Evolutionary conservation across 2,888 invertebrate genomes (phyloP).

Genomic region (Drosophila testacea): DNA sequence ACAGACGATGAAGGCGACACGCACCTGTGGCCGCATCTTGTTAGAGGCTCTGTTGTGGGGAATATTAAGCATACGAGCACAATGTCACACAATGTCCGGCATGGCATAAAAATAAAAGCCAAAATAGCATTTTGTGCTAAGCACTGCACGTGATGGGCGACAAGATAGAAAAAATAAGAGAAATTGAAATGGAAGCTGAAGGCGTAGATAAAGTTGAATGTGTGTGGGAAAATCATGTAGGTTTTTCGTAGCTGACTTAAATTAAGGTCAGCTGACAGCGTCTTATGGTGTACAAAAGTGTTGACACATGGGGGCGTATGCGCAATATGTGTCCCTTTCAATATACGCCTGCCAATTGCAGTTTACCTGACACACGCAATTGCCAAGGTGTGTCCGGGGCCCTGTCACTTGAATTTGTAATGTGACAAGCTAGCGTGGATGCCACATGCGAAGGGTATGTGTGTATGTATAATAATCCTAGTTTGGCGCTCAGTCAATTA

Average conservation of each 20-base stretch:
- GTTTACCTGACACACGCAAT: conserved; percentile 55
- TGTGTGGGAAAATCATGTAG: conserved; percentile 17
- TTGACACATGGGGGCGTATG: conserved; percentile 61
- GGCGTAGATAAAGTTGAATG: not conserved
- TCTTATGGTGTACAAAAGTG: conserved; percentile 20
- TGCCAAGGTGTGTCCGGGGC: conserved; percentile 51
- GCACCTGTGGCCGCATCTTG: conserved; percentile 45
- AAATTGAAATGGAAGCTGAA: conserved; percentile 16
- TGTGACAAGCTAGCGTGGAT: conserved; percentile 6
- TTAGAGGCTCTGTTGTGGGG: conserved; percentile 12
- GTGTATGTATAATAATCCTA: conserved; percentile 2
- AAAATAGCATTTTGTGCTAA: conserved; percentile 50
- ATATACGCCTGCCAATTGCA: conserved; percentile 70
- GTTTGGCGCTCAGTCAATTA: conserved; percentile 16
- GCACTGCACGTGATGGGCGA: conserved; percentile 55
- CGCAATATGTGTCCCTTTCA: conserved; percentile 53
- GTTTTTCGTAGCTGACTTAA: conserved; percentile 32
- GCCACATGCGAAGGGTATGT: not conserved
- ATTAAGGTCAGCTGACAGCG: conserved; percentile 26
- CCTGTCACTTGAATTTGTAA: conserved; percentile 1
- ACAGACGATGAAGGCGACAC: conserved; percentile 45
- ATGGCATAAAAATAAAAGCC: conserved; percentile 32
- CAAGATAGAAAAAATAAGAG: not conserved
- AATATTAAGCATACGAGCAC: conserved; percentile 8
- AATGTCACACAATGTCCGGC: conserved; percentile 25